Conservation (phyloP, 1,140 invertebrate genomes). For the Andricus grossulariae region DNA sequence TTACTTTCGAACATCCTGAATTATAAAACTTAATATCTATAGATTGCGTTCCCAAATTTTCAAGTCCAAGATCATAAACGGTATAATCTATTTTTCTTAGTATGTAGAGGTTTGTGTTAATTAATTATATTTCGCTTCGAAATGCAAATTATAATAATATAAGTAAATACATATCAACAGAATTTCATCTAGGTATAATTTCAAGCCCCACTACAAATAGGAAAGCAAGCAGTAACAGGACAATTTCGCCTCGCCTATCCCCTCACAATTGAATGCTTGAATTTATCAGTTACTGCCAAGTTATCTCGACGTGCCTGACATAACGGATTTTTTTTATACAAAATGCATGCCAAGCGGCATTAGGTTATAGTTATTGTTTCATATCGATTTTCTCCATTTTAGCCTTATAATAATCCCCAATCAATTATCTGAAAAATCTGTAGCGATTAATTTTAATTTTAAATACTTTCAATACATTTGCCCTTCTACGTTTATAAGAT, state of each 20-base stretch:
- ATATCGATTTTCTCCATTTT: neutral
- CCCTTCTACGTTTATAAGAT: too few relatives aligned
- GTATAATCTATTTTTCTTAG: too few relatives aligned
- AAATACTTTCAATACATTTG: too few relatives aligned
- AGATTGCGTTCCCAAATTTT: too few relatives aligned
- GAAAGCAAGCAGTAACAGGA: neutral
- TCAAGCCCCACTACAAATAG: neutral
- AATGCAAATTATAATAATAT: neutral
- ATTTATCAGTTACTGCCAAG: conserved; percentile 5
- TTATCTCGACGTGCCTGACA: neutral
- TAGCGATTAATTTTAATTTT: too few relatives aligned
- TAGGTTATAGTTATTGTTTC: neutral
- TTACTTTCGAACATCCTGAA: too few relatives aligned
- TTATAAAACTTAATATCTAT: too few relatives aligned
- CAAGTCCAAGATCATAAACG: too few relatives aligned
- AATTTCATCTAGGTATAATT: conserved; percentile 1
- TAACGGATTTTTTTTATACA: neutral
- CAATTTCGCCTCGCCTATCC: conserved; percentile 2
- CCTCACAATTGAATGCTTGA: conserved; percentile 12
- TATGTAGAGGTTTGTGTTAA: too few relatives aligned
- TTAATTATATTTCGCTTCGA: neutral
- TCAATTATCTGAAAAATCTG: too few relatives aligned
- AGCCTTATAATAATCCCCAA: too few relatives aligned
- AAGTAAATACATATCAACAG: neutral
- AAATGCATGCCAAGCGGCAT: neutral